These are phyloP conservation scores for Saimiri boliviensis DNA, from an alignment of 2,113 vertebrate genomes.

Conservation along the genomic window DNA sequence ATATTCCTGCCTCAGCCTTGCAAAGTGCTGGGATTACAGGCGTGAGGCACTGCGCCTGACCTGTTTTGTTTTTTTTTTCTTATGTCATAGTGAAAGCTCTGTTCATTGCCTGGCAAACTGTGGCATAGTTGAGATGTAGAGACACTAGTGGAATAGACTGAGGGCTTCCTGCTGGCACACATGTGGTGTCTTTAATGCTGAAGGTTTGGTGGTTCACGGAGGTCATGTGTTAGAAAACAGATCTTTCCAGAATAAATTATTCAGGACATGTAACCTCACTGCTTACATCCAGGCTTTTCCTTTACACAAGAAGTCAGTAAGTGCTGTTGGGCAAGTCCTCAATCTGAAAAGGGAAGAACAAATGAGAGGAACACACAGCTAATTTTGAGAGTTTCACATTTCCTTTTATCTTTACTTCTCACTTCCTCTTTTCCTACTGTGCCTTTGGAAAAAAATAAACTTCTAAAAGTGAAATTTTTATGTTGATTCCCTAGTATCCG, in stretches of 20 bases:
- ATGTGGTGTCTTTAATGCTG: background rate
- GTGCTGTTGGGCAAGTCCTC: background rate
- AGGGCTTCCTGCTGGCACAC: background rate
- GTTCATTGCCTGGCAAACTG: background rate
- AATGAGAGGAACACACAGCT: background rate
- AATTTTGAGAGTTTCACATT: background rate
- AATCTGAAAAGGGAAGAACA: background rate
- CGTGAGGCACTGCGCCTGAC: too few relatives aligned
- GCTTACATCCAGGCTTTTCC: background rate
- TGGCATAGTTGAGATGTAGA: background rate
- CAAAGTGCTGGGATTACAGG: too few relatives aligned
- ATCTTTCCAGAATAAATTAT: background rate
- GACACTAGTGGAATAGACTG: fast-evolving
- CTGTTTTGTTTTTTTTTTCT: background rate
- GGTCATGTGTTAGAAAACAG: background rate
- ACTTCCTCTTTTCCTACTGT: slow-evolving; percentile 3
- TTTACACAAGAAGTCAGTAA: background rate
- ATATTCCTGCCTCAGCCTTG: too few relatives aligned
- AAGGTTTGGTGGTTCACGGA: background rate
- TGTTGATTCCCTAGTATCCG: background rate
- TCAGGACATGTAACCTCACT: background rate
- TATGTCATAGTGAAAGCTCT: background rate
- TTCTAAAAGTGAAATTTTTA: slow-evolving; percentile 34
- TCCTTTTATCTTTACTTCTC: background rate
- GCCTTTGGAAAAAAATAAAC: background rate